Conservation (phyloP, 2,113 vertebrate genomes). For the Lepus europaeus region DNA sequence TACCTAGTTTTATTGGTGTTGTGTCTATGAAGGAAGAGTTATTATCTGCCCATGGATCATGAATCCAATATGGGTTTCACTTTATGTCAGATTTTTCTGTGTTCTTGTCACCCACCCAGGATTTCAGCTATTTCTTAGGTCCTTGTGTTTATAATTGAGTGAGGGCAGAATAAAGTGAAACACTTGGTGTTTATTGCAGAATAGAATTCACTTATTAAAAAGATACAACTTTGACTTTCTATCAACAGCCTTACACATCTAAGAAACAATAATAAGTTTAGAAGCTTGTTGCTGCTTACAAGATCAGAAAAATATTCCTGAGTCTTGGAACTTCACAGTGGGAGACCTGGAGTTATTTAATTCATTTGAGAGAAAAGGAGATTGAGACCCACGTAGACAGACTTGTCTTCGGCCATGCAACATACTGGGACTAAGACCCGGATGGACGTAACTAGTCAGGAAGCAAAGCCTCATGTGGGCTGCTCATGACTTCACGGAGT, state of each 20-base stretch:
- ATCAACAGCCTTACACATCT: neutral
- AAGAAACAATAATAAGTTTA: constrained; percentile 9
- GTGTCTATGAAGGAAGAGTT: neutral
- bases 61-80: neutral
- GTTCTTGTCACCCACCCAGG: neutral
- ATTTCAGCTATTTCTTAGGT: neutral
- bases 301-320: constrained; percentile 1
- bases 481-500: neutral
- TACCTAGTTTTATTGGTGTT: neutral
- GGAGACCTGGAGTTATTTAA: neutral
- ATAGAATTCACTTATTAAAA: constrained; percentile 39
- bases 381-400: neutral
- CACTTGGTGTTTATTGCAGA: neutral
- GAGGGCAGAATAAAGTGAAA: constrained; percentile 42
- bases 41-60: neutral
- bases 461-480: neutral
- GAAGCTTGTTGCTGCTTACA: constrained; percentile 3
- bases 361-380: constrained; percentile 13
- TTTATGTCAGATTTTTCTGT: neutral
- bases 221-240: neutral
- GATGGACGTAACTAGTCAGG: neutral
- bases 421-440: neutral
- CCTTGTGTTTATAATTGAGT: neutral
- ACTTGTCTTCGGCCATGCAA: neutral
- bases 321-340: neutral